Evolutionary conservation across 2,797 vertebrate species (phyloP).

Genomic region (Crypturellus tataupa): DNA sequence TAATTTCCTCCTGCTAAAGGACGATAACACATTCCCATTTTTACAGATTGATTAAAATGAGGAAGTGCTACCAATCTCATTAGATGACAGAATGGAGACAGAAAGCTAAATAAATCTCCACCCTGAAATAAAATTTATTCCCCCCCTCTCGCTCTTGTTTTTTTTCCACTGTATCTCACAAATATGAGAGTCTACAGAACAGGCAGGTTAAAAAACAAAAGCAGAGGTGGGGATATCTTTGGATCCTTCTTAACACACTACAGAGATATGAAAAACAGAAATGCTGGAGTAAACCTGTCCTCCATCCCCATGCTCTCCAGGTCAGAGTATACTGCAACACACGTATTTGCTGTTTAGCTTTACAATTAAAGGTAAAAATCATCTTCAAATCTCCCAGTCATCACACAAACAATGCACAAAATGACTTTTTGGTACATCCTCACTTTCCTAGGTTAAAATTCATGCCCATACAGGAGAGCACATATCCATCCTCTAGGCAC

Average conservation of each 20-base stretch:
- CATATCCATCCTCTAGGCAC: accelerated
- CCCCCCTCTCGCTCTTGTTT: neutral
- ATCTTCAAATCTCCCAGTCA: neutral
- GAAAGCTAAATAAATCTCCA: neutral
- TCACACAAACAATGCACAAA: neutral
- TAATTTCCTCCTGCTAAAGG: neutral
- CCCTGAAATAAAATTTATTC: neutral
- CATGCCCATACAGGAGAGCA: neutral
- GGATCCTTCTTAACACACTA: neutral
- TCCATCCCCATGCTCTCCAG: neutral
- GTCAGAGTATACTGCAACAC: neutral
- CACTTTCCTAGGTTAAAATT: neutral
- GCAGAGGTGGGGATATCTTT: neutral
- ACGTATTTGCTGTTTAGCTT: neutral
- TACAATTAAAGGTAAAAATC: neutral
- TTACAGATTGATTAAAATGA: neutral
- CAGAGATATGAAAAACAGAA: neutral
- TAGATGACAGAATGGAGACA: neutral
- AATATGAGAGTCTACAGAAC: neutral
- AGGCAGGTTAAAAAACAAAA: neutral
- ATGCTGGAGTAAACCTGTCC: neutral
- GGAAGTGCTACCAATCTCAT: neutral
- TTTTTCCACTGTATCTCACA: neutral
- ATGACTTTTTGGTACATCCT: neutral
- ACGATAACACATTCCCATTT: neutral